These are phyloP conservation scores for Myiozetetes cayanensis DNA, from an alignment of 2,113 vertebrate species.

Conservation along the genomic window DNA sequence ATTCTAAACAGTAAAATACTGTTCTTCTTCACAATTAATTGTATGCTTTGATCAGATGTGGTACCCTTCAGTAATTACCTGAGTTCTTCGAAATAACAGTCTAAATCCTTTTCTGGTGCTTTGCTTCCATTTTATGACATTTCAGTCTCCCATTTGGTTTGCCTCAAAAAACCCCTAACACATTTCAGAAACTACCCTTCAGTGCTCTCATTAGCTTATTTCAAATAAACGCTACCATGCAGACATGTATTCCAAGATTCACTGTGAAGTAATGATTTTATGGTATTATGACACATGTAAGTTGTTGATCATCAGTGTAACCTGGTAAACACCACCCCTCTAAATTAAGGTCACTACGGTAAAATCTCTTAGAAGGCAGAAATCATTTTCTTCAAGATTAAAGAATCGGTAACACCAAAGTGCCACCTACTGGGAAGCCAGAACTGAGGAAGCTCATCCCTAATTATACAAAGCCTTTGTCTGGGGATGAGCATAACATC, in stretches of 20 bases:
- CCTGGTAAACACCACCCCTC: not conserved
- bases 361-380: not conserved
- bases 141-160: not conserved
- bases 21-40: not conserved
- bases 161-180: not conserved
- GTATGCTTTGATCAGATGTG: not conserved
- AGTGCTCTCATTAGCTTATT: not conserved
- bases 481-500: not conserved
- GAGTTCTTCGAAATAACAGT: not conserved
- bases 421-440: conserved; percentile 53
- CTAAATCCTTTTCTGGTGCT: not conserved
- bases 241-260: not conserved
- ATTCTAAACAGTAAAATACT: not conserved
- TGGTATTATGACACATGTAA: not conserved
- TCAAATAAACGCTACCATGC: not conserved
- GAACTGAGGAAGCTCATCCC: not conserved
- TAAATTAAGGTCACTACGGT: not conserved
- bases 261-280: not conserved
- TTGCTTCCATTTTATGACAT: not conserved
- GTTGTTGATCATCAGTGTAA: not conserved
- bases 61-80: not conserved
- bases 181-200: not conserved
- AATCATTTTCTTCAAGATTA: not conserved
- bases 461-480: not conserved
- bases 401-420: not conserved